These are phyloP conservation scores for Wasmannia auropunctata DNA, from an alignment of 1,140 invertebrate genomes.

Conservation along the genomic window DNA sequence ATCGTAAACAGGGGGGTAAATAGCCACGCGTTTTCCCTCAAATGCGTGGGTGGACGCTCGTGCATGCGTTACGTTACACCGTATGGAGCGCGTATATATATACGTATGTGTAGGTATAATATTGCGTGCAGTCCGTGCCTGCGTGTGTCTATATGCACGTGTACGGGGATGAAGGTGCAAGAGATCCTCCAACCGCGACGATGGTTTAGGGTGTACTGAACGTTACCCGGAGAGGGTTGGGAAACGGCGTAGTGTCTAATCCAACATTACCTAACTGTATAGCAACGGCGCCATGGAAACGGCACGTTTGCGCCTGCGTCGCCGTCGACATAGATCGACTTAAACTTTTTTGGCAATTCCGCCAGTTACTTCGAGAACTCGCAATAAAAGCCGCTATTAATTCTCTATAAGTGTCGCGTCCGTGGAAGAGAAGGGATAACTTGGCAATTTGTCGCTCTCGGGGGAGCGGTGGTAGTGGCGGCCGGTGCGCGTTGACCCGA, in stretches of 20 bases:
- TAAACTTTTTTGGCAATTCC: slow-evolving; percentile 54
- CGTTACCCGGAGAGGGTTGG: slow-evolving; percentile 66
- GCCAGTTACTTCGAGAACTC: slow-evolving; percentile 48
- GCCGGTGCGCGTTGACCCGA: slow-evolving; percentile 31
- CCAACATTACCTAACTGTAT: slow-evolving; percentile 61
- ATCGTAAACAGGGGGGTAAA: slow-evolving; percentile 34
- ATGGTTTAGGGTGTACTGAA: slow-evolving; percentile 71
- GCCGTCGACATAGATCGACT: slow-evolving; percentile 46
- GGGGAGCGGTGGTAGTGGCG: background rate
- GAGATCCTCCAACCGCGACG: slow-evolving; percentile 62
- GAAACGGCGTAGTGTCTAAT: slow-evolving; percentile 60
- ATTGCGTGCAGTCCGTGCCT: background rate
- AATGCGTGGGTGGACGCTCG: background rate
- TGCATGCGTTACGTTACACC: slow-evolving; percentile 21
- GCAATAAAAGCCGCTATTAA: slow-evolving; percentile 60
- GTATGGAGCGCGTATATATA: background rate
- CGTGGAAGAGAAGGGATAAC: background rate
- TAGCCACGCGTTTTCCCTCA: slow-evolving; percentile 39
- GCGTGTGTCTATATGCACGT: slow-evolving; percentile 30
- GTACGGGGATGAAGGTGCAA: slow-evolving; percentile 9
- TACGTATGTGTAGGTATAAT: background rate
- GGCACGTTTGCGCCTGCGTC: slow-evolving; percentile 57
- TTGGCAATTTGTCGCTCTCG: slow-evolving; percentile 43
- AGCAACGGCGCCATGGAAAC: slow-evolving; percentile 63
- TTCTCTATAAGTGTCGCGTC: slow-evolving; percentile 53